A percentile compares a stretch with the other conserved stretches of the same genome.
Conservation (phyloP, 30 jellyfish, hydroid and myxozoan genomes). For the Catostylus mosaicus region DNA sequence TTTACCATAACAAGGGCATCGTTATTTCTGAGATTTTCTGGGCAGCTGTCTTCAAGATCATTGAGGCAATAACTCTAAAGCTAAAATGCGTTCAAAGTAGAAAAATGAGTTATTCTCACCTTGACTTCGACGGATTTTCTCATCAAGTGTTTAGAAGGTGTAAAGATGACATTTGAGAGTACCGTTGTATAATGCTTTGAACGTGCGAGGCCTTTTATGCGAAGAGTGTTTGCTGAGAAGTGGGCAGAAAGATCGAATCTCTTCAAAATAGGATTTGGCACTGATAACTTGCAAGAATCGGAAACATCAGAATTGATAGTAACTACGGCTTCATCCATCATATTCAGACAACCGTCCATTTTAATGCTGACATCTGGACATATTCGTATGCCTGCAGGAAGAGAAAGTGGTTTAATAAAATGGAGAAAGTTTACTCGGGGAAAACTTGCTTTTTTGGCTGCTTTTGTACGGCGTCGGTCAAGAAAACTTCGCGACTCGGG, state of each 20-base stretch:
- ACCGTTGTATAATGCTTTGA: constrained; percentile 26
- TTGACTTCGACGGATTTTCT: constrained; percentile 15
- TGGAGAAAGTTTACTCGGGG: too few relatives aligned
- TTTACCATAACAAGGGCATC: not conserved
- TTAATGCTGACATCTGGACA: constrained; percentile 49
- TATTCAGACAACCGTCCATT: constrained; percentile 62
- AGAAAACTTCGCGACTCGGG: too few relatives aligned
- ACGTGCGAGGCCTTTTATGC: constrained; percentile 49
- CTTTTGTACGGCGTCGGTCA: too few relatives aligned
- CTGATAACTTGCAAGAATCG: constrained; percentile 25
- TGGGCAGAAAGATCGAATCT: constrained; percentile 41
- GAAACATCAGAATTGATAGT: constrained; percentile 50
- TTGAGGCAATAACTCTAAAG: too few relatives aligned
- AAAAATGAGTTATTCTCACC: too few relatives aligned
- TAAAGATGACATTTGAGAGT: constrained; percentile 22
- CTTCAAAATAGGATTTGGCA: constrained; percentile 41
- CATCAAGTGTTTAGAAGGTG: not conserved
- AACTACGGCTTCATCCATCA: constrained; percentile 56
- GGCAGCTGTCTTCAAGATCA: too few relatives aligned
- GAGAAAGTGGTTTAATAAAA: not conserved
- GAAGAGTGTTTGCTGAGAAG: constrained; percentile 28
- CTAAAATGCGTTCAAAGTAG: too few relatives aligned
- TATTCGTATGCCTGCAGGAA: constrained; percentile 32
- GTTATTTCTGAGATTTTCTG: not conserved
- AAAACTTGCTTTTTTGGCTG: too few relatives aligned